Conservation (phyloP, 2,888 invertebrate species). For the Himalopsyche tibetana region DNA sequence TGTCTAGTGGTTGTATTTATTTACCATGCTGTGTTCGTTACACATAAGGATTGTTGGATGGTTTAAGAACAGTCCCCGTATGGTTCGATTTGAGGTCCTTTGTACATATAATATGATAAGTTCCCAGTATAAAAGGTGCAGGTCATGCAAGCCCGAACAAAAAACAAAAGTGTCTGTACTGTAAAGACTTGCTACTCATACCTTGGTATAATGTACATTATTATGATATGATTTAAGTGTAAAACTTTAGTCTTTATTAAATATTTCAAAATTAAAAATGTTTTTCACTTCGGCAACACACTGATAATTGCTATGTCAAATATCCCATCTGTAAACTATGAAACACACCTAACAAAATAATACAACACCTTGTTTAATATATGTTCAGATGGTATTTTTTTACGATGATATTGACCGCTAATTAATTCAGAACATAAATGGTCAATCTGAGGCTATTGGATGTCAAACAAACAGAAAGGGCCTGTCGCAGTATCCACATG, state of each 20-base stretch:
- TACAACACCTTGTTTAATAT: no score
- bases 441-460: no score
- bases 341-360: no score
- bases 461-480: no score
- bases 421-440: no score
- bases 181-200: conserved; percentile 64
- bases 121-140: conserved; percentile 50
- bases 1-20: conserved; percentile 13
- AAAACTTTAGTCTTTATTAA: conserved; percentile 66
- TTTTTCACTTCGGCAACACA: conserved; percentile 5
- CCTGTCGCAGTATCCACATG: no score
- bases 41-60: conserved; percentile 32
- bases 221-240: conserved; percentile 67
- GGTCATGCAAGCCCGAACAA: conserved; percentile 50
- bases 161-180: conserved; percentile 58
- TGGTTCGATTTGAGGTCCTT: conserved; percentile 36
- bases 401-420: no score
- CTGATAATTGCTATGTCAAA: no score
- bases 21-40: conserved; percentile 38
- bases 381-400: no score
- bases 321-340: no score
- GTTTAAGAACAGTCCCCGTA: conserved; percentile 25
- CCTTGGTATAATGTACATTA: conserved; percentile 66
- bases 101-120: conserved; percentile 60
- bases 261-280: conserved; percentile 65